Evolutionary conservation across 2,797 vertebrate species (phyloP), one percentile per base, ranked within the genome.

Genomic region (Hemibagrus guttatus): DNA sequence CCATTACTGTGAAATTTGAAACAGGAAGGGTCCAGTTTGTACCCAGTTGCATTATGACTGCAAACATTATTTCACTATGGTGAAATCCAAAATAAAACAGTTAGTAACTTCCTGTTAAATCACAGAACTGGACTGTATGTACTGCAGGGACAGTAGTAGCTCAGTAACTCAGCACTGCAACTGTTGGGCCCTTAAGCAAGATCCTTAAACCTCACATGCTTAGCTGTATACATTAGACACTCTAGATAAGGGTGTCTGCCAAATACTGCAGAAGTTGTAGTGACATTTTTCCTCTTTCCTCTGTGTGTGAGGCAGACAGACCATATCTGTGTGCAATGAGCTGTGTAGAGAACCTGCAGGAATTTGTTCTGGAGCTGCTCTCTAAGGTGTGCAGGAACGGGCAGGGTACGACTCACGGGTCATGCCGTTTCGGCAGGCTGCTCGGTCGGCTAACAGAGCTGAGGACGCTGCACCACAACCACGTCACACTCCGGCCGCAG

Each of bases 401-500:
- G 85, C 94, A 93, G 79, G 90, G 82, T 3, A 91, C 89, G 85
- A 91, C 92, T 39, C 89, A 96, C 72, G 96, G 96, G 68, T 92
- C 97, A 0, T 97, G 97, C 85, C 96, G 97, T 17, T 98, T 99
- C 39, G 98, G 98, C 0, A 96, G 97, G 61, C 95, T 99, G 74
- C 92, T 99, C 90, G 97, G 98, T 11, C 95, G 98, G 84, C 95
- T 99, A 83, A 98, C 98, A 0, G 97, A 99, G 91, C 92, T 99
- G 81, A 92, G 97, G 85, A 99, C 98, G 19, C 97, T 99, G 91
- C 96, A 95, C 86, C 98, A 99, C 85, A 97, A 99, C 92, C 98
- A 99, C 93, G 93, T 95, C 90, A 93, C 93, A 69, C 92, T 95
- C 89, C 94, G 90, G 0, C 90, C 92, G 78, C 94, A 93, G 69